Base-by-base conservation (phyloP, 2,113 vertebrate species). In the Maccullochella peelii region DNA sequence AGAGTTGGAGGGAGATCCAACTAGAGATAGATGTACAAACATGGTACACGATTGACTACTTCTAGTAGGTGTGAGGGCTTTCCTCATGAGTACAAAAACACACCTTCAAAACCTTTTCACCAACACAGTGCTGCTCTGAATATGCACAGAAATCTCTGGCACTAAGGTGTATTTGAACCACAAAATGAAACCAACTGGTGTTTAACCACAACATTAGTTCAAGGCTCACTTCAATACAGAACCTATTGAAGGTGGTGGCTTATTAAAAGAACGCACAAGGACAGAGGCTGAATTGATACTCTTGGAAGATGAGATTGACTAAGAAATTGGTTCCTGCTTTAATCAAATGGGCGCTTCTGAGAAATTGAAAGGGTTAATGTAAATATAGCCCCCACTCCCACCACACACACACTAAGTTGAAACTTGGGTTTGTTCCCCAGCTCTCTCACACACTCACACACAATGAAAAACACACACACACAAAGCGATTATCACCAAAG, bases 401-500 rank as follows among this genome's bases (percentile, higher is more conserved):
- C 69, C 54, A 52, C 30, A 54, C 36, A 50, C 59, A 15, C 69
- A 54, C 27, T 2, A 5, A 75, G 10, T 81, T 63, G 61, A 63
- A 84, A 65, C 21, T 44, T 70, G 42, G 33, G 23, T 77, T 85
- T 77, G 62, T 79, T 83, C 47, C 66, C 50, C 74, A 33, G 52
- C 80, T 79, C 54, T 79, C 61, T 58, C 73, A 49, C 38, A 61
- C 78, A 65, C 79, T 54, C 38, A 58, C 78, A 65, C 79, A 67
- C 33, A 74, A 58, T 49, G 27, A 71, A 74, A 79, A 38, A 47
- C 79, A 42, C 55, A 82, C 27, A 50, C 61, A 69, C 68, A 83
- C 76, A 86, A 66, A 91, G 79, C 83, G 91, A 92, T 95, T 94
- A 93, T 94, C 84, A 90, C 92, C 86, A 86, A 91, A 89, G 89